Evolutionary conservation across 2,113 vertebrate genomes (phyloP).

Genomic region (Hippocampus abdominalis): DNA sequence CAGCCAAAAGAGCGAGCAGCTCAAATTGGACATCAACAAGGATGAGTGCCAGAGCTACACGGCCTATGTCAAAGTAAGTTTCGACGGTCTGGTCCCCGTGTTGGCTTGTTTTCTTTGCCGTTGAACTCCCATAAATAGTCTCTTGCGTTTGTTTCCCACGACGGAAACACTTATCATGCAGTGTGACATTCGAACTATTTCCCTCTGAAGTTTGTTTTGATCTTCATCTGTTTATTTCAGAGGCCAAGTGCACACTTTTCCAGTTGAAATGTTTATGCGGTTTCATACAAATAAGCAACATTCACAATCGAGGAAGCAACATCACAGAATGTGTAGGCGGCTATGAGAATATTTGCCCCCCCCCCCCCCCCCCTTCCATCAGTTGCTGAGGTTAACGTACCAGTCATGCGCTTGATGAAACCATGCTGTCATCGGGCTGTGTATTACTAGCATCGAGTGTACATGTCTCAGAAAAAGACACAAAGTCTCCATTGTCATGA

Average conservation of each 20-base stretch:
- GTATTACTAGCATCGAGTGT: slow-evolving; percentile 25
- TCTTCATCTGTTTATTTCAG: slow-evolving; percentile 28
- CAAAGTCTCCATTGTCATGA: slow-evolving; percentile 54
- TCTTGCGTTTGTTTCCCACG: slow-evolving; percentile 43
- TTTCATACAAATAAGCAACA: slow-evolving; percentile 1
- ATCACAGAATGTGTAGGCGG: slow-evolving; percentile 12
- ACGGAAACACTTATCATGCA: slow-evolving; percentile 22
- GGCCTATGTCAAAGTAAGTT: slow-evolving; percentile 88
- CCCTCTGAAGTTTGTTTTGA: slow-evolving; percentile 34
- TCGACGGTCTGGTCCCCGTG: background rate
- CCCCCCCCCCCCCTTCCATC: slow-evolving; percentile 15
- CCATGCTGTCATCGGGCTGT: slow-evolving; percentile 13
- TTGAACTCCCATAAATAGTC: slow-evolving; percentile 39
- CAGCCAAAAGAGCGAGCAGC: slow-evolving; percentile 76
- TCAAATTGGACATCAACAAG: slow-evolving; percentile 76
- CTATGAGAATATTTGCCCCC: slow-evolving; percentile 20
- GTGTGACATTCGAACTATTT: slow-evolving; percentile 36
- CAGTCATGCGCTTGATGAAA: slow-evolving; percentile 33
- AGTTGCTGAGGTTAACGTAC: slow-evolving; percentile 50
- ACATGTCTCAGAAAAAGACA: slow-evolving; percentile 37
- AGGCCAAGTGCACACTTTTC: slow-evolving; percentile 8
- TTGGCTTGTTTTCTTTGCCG: slow-evolving; percentile 23
- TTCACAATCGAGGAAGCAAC: background rate
- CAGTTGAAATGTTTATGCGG: slow-evolving; percentile 27
- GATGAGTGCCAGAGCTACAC: slow-evolving; percentile 81